Base-by-base conservation (phyloP, 2,113 vertebrate genomes). In the Megalops atlanticus region DNA sequence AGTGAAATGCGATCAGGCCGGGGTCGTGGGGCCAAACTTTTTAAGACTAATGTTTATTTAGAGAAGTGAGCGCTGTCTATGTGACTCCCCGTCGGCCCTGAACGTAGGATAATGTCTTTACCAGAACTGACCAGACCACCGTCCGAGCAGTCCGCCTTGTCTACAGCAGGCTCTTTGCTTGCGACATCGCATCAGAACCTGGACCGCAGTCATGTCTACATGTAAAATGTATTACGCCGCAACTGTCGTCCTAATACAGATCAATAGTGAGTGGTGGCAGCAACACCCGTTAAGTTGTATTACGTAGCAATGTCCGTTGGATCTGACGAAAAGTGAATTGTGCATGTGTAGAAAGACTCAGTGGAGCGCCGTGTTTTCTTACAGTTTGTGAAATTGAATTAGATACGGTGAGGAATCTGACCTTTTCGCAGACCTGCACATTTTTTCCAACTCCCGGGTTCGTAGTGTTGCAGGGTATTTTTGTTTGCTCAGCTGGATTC, bases 21-120 rank as follows among this genome's bases (percentile, higher is more conserved):
- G 88, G 96, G 96, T 97, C 96, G 96, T 79, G 90, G 94, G 96
- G 96, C 95, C 96, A 97, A 97, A 96, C 96, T 95, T 97, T 97
- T 97, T 95, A 97, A 97, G 96, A 97, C 96, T 97, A 97, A 97
- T 96, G 96, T 97, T 97, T 97, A 96, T 97, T 97, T 97, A 96
- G 96, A 97, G 96, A 96, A 96, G 95, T 95, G 95, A 97, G 96
- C 95, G 95, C 94, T 96, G 96, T 96, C 95, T 95, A 91, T 94
- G 92, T 91, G 93, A 94, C 95, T 96, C 94, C 94, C 89, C 90
- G 91, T 92, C 92, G 94, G 91, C 94, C 93, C 92, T 89, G 90
- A 94, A 94, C 92, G 91, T 92, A 90, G 89, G 90, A 85, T 97
- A 96, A 97, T 97, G 94, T 95, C 92, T 97, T 96, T 96, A 95